Percentiles rank a stretch among this genome's conserved stretches.
Conservation (phyloP, 2,888 invertebrate genomes). For the Formica aserva region DNA sequence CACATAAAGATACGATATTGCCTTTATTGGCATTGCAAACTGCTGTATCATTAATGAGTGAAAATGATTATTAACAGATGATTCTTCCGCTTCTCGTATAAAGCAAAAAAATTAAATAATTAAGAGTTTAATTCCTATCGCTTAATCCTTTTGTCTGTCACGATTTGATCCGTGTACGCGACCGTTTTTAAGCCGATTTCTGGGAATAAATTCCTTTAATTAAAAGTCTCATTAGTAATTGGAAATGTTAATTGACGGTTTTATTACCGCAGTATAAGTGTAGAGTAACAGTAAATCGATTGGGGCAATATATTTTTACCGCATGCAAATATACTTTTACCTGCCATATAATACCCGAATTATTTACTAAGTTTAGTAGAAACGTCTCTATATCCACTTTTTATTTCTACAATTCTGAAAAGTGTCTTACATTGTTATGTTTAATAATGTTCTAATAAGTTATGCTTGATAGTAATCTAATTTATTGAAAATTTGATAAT, state of each 20-base stretch:
- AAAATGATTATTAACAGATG: slow-evolving; percentile 21
- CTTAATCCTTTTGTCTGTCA: slow-evolving; percentile 54
- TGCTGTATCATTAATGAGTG: background rate
- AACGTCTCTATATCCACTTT: background rate
- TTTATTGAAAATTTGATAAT: background rate
- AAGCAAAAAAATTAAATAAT: slow-evolving; percentile 45
- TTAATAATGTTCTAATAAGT: background rate
- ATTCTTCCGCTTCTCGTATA: background rate
- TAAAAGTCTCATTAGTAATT: slow-evolving; percentile 70
- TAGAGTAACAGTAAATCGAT: slow-evolving; percentile 18
- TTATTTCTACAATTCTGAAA: background rate
- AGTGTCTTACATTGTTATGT: background rate
- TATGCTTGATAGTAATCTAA: background rate
- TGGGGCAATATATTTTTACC: background rate
- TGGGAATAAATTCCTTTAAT: slow-evolving; percentile 61
- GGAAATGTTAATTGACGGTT: slow-evolving; percentile 62
- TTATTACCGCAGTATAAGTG: slow-evolving; percentile 28
- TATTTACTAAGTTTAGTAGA: background rate
- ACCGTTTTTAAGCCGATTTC: slow-evolving; percentile 63
- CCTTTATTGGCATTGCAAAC: background rate
- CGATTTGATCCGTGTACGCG: slow-evolving; percentile 56
- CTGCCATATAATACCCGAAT: background rate
- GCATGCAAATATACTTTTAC: slow-evolving; percentile 20
- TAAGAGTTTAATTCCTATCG: slow-evolving; percentile 49
- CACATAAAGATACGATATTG: background rate